phyloP scores from a whole-genome alignment of 1,140 invertebrate species.

The Drosophila pallidifrons region DNA sequence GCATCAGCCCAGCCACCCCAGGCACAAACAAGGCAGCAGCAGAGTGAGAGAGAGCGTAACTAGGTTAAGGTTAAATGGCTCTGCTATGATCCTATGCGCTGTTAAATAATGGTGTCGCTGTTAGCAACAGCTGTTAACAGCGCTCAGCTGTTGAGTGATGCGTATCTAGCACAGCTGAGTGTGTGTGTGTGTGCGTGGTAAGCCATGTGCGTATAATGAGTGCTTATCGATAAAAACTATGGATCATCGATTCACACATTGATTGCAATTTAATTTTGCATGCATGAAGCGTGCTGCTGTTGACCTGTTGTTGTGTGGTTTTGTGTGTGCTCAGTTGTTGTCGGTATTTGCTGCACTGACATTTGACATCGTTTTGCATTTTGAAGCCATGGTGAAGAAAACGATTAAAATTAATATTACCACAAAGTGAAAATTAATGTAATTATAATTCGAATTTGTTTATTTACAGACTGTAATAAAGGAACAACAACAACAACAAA shows the following conservation, averaged over 20 bases:
- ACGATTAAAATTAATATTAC: neutral
- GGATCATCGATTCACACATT: constrained; percentile 42
- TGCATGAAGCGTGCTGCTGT: constrained; percentile 21
- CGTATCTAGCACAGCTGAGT: neutral
- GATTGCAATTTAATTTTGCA: constrained; percentile 20
- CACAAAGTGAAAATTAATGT: neutral
- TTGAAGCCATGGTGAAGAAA: neutral
- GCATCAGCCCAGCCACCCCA: constrained; percentile 22
- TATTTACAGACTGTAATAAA: constrained; percentile 70
- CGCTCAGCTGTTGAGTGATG: constrained; percentile 25
- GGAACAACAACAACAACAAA: constrained; percentile 63
- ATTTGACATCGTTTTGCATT: constrained; percentile 12
- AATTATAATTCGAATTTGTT: neutral
- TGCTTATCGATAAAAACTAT: constrained; percentile 34
- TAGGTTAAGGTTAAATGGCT: constrained; percentile 42
- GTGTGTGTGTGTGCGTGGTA: neutral
- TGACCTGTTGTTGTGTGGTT: constrained; percentile 29
- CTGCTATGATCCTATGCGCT: constrained; percentile 33
- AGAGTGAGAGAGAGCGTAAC: constrained; percentile 1
- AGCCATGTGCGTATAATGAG: constrained; percentile 9
- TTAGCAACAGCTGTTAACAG: constrained; percentile 40
- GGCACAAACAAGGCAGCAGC: neutral
- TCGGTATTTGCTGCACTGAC: constrained; percentile 12
- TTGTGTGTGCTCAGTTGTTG: too few relatives aligned
- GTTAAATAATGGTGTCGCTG: constrained; percentile 28